Percentiles rank a stretch among this genome's conserved stretches.
Evolutionary conservation across 2,888 invertebrate genomes (phyloP).

Genomic region (Neocrepidodera transversa): DNA sequence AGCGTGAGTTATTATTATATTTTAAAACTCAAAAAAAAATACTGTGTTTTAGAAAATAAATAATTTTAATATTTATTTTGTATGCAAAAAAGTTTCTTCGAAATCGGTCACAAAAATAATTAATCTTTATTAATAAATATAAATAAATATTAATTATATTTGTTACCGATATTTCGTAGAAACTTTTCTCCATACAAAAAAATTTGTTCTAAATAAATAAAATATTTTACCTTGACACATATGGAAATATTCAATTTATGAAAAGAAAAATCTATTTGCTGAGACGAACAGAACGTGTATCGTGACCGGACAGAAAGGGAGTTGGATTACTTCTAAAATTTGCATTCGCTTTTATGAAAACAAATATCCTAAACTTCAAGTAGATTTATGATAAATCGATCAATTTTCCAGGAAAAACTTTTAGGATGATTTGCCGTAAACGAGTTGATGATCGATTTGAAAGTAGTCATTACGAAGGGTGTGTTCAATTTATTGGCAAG

Average conservation of each 20-base stretch:
- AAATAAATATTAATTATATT: no score
- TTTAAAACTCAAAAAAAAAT: no score
- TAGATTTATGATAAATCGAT: conserved; percentile 54
- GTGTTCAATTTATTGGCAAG: conserved; percentile 6
- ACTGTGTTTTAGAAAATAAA: no score
- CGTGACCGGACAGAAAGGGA: conserved; percentile 47
- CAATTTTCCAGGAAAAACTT: conserved; percentile 31
- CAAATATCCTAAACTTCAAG: conserved; percentile 41
- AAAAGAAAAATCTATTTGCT: conserved; percentile 1
- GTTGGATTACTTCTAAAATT: conserved; percentile 50
- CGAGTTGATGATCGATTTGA: conserved; percentile 21
- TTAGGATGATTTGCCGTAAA: conserved; percentile 33
- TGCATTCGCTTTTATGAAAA: conserved; percentile 49
- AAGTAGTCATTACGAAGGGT: conserved; percentile 27
- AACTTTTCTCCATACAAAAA: background rate
- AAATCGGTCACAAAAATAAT: no score
- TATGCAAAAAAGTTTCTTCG: no score
- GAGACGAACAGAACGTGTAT: conserved; percentile 21
- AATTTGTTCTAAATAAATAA: background rate
- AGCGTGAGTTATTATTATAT: no score
- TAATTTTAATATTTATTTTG: no score
- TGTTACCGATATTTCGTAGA: background rate
- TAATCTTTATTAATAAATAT: no score
- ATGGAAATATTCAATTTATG: background rate
- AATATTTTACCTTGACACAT: conserved; percentile 3